Evolutionary conservation across 2,888 invertebrate species (phyloP).

Genomic region (Deilephila porcellus): DNA sequence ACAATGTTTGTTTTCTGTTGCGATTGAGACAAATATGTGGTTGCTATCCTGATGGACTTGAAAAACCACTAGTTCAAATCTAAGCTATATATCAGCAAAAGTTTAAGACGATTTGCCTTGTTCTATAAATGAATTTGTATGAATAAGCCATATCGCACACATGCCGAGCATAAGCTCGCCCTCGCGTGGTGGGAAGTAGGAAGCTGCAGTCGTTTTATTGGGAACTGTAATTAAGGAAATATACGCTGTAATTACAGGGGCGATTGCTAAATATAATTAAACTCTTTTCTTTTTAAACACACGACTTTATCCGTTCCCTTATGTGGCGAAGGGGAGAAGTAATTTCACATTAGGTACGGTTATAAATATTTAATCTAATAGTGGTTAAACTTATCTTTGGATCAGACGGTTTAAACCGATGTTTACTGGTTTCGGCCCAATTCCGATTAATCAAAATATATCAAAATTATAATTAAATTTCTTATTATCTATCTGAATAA

Average conservation of each 20-base stretch:
- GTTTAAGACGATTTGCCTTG: background rate
- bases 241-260: slow-evolving; percentile 82
- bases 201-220: slow-evolving; percentile 81
- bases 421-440: too few species aligned
- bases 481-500: too few species aligned
- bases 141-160: slow-evolving; percentile 78
- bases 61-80: too few species aligned
- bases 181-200: slow-evolving; percentile 80
- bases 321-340: slow-evolving; percentile 44
- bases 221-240: slow-evolving; percentile 80
- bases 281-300: slow-evolving; percentile 71
- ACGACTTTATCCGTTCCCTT: slow-evolving; percentile 58
- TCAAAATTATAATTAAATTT: too few species aligned
- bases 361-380: slow-evolving; percentile 16
- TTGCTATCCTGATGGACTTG: too few species aligned
- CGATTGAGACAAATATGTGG: too few species aligned
- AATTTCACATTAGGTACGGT: slow-evolving; percentile 37
- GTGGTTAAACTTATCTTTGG: background rate
- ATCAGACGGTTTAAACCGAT: too few species aligned
- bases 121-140: slow-evolving; percentile 64
- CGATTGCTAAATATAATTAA: slow-evolving; percentile 83
- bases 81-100: background rate
- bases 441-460: too few species aligned
- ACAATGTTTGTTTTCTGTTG: too few species aligned
- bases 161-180: slow-evolving; percentile 68